Conservation (phyloP, 1,140 invertebrate species). For the Harpegnathos saltator region DNA sequence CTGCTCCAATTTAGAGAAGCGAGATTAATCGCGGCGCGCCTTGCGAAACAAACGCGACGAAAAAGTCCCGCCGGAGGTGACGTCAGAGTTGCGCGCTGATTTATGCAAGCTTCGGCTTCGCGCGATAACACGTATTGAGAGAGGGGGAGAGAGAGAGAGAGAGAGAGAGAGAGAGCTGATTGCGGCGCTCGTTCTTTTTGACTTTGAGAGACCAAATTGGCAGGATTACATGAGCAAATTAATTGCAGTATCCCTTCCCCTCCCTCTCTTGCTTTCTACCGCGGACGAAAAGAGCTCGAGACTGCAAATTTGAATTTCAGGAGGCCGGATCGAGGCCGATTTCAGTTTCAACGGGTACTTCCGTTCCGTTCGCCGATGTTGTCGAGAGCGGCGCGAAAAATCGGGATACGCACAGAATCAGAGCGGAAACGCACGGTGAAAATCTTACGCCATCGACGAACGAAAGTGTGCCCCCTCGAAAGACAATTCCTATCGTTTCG, state of each 20-base stretch:
- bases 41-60: slow-evolving; percentile 39
- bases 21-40: slow-evolving; percentile 43
- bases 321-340: background rate
- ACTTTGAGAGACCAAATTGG: background rate
- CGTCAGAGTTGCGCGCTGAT: slow-evolving; percentile 25
- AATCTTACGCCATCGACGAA: slow-evolving; percentile 37
- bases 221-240: slow-evolving; percentile 2
- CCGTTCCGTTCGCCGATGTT: no score
- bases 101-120: slow-evolving; percentile 11
- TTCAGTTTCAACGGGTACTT: background rate
- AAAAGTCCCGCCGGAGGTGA: slow-evolving; percentile 19
- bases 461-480: slow-evolving; percentile 31
- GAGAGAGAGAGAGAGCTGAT: no score
- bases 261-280: no score
- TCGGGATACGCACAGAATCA: slow-evolving; percentile 40
- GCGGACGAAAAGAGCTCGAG: background rate
- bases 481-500: slow-evolving; percentile 41
- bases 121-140: background rate
- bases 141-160: no score
- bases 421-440: slow-evolving; percentile 53
- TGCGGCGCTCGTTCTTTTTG: background rate
- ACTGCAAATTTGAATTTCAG: background rate
- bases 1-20: slow-evolving; percentile 45
- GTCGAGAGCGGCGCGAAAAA: background rate
- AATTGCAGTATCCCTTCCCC: background rate